Evolutionary conservation across 1,140 invertebrate species (phyloP).

Genomic region (Diorhabda elongata): DNA sequence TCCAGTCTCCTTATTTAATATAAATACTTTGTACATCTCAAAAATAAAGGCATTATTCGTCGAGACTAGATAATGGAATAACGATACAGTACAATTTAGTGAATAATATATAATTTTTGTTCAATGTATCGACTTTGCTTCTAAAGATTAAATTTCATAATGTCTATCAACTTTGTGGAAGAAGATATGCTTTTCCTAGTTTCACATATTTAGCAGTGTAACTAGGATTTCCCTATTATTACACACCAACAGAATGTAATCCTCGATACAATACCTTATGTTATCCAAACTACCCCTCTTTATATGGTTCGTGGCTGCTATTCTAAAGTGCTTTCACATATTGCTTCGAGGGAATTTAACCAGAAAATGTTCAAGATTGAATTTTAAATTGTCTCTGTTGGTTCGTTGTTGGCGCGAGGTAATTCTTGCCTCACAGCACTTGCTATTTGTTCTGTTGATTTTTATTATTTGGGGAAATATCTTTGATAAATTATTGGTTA

Average conservation of each 20-base stretch:
- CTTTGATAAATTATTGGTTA: no score
- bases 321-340: constrained; percentile 22
- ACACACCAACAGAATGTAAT: constrained; percentile 31
- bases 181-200: no score
- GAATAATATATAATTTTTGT: no score
- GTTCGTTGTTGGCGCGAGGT: constrained; percentile 3
- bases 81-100: no score
- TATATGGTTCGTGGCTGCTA: constrained; percentile 22
- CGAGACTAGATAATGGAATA: no score
- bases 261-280: constrained; percentile 32
- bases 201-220: background rate
- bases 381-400: constrained; percentile 20
- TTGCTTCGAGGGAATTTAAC: constrained; percentile 21
- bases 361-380: constrained; percentile 21
- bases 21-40: no score
- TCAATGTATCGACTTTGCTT: no score
- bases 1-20: no score
- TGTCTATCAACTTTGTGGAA: no score
- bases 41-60: no score
- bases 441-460: constrained; percentile 10
- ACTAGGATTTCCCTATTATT: constrained; percentile 28
- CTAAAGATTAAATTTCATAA: no score
- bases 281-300: constrained; percentile 28
- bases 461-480: background rate
- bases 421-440: constrained; percentile 7